Evolutionary conservation across 64 coral and sea anemone species (phyloP), one percentile per base, ranked within the genome.

Genomic region (Pachyseris speciosa): DNA sequence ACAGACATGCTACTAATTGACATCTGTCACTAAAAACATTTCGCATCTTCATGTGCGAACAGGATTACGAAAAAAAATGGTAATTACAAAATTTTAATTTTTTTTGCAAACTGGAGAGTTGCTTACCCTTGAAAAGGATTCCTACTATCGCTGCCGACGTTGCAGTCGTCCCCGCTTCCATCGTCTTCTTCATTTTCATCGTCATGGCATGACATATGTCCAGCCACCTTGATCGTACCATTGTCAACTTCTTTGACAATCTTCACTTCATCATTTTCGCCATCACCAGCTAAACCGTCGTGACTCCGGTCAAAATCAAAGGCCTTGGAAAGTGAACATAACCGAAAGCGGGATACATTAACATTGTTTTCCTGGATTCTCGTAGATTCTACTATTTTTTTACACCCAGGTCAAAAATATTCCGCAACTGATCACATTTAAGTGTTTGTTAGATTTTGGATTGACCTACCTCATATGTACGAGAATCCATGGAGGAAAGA

Each of bases 221-320:
- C 39, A 75, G 38, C 72, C 47, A 75, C 37, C 37, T 40, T 75
- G 47, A 75, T 75, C 37, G 72, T 48, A 75, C 72, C 24, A 48
- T 39, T 48, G 33, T 48, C 72, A 44, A n/a, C 47, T 47, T 48
- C 47, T 75, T 44, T 33, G 20, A 44, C 72, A 39, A 75, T 40
- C 38, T 44, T 39, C 38, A 44, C 72, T 75, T 25, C 37, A 44
- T 48, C 72, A 75, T 48, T 75, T 37, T 39, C 27, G 31, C 22
- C 72, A 48, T 75, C 72, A 40, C 47, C 72, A 44, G 72, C 72
- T 75, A 75, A 75, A 75, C 72, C 38, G 72, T 40, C 38, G 27
- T 48, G 37, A 75, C 72, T 75, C 37, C 0, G 72, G 72, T 75
- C 72, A 75, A 75, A 75, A 39, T 75, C 20, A 75, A 75, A 75